Conservation (phyloP, 2,797 vertebrate species). For the Echeneis naucrates region DNA sequence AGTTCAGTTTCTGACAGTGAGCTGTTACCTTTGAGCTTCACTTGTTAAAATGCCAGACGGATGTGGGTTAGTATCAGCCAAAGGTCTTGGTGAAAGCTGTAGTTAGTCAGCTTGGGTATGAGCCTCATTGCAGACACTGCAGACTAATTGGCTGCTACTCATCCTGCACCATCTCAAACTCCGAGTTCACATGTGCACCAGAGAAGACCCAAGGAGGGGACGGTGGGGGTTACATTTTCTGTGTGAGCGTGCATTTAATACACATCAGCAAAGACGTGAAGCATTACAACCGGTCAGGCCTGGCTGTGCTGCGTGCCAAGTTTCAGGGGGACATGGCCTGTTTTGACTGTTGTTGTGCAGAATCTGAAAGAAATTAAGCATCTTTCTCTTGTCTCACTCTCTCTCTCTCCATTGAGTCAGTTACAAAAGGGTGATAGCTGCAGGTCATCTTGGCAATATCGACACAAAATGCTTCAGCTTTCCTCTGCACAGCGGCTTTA, state of each 20-base stretch:
- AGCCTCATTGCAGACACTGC: conserved; percentile 48
- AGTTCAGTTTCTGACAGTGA: conserved; percentile 61
- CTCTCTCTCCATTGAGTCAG: conserved; percentile 6
- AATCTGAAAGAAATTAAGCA: conserved; percentile 10
- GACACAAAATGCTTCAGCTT: conserved; percentile 15
- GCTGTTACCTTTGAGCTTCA: conserved; percentile 76
- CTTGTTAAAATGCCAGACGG: conserved; percentile 73
- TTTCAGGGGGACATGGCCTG: not conserved
- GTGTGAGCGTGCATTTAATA: conserved; percentile 15
- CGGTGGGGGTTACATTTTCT: conserved; percentile 12
- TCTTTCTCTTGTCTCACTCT: conserved; percentile 5
- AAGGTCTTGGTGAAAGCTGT: conserved; percentile 56
- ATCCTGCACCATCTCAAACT: conserved; percentile 38
- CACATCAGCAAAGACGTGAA: conserved; percentile 28
- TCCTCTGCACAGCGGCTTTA: conserved; percentile 13
- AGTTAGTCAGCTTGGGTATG: conserved; percentile 49
- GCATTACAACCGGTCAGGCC: not conserved
- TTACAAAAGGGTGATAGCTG: conserved; percentile 29
- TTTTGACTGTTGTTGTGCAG: not conserved
- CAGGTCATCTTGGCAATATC: conserved; percentile 36
- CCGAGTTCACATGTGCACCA: conserved; percentile 28
- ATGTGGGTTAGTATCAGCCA: conserved; percentile 60
- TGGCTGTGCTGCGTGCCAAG: conserved; percentile 7
- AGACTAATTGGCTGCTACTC: conserved; percentile 66
- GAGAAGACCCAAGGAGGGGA: conserved; percentile 13